Evolutionary conservation across 2,888 invertebrate genomes (phyloP).

Genomic region (Caenorhabditis sp.): DNA sequence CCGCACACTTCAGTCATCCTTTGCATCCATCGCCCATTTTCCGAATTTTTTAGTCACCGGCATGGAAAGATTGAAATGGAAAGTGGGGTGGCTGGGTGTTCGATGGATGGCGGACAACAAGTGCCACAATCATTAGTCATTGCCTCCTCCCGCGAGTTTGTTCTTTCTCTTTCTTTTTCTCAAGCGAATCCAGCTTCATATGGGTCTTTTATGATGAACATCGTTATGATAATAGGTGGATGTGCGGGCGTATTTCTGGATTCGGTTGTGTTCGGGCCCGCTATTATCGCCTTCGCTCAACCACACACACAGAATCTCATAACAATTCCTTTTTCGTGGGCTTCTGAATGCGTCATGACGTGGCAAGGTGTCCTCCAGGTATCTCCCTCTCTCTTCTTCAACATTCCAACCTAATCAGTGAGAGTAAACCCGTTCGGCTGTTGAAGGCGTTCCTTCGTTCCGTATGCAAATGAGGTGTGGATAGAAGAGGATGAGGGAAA

Average conservation of each 20-base stretch:
- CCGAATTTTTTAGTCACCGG: conserved; percentile 41
- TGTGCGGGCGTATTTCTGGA: conserved; percentile 44
- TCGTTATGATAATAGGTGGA: conserved; percentile 62
- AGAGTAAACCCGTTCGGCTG: conserved; percentile 55
- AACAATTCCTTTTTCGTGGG: conserved; percentile 37
- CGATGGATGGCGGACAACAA: conserved; percentile 20
- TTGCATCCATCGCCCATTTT: conserved; percentile 23
- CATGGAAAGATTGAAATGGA: conserved; percentile 50
- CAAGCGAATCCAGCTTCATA: conserved; percentile 56
- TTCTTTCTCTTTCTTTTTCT: conserved; percentile 49
- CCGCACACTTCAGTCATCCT: conserved; percentile 1
- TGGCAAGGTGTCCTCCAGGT: conserved; percentile 42
- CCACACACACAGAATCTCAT: conserved; percentile 7
- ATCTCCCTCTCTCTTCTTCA: no score
- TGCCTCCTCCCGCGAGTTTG: conserved; percentile 52
- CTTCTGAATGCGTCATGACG: conserved; percentile 41
- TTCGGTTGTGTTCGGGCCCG: conserved; percentile 19
- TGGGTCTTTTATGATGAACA: conserved; percentile 56
- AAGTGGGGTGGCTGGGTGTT: conserved; percentile 60
- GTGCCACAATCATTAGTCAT: conserved; percentile 58
- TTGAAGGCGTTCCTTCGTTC: conserved; percentile 28
- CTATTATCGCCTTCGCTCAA: conserved; percentile 12
- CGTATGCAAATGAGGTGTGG: conserved; percentile 63
- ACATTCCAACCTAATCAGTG: conserved; percentile 49
- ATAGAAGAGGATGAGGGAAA: no score